Conservation (phyloP, 2,888 invertebrate genomes). For the Onthophagus sagittarius region DNA sequence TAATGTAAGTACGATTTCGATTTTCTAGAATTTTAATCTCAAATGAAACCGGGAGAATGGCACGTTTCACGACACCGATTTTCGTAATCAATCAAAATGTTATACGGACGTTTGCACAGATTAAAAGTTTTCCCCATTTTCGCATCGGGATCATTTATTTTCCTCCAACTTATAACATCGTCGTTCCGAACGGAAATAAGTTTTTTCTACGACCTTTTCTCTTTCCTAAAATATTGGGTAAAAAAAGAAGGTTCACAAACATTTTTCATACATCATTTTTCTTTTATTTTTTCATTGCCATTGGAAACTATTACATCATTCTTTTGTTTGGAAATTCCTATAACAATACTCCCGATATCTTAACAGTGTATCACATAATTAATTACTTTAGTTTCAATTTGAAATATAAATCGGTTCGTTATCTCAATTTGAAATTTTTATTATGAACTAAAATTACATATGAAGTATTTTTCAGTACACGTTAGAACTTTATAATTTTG, state of each 20-base stretch:
- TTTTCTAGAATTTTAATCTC: background rate
- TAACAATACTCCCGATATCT: too few relatives aligned
- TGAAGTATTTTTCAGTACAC: too few relatives aligned
- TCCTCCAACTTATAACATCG: background rate
- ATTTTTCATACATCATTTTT: background rate
- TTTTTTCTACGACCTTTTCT: background rate
- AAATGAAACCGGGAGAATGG: background rate
- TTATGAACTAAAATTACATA: too few relatives aligned
- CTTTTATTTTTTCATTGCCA: too few relatives aligned
- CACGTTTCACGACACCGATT: background rate
- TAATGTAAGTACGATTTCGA: conserved; percentile 59
- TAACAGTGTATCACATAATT: too few relatives aligned
- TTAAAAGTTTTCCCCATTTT: background rate
- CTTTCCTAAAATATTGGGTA: background rate
- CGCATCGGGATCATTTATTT: background rate
- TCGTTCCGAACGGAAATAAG: background rate
- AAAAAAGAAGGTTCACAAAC: background rate
- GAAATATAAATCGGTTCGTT: too few relatives aligned
- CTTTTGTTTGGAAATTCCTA: too few relatives aligned
- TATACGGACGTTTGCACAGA: background rate
- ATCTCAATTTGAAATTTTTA: too few relatives aligned
- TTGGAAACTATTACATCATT: background rate
- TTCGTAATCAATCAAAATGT: background rate
- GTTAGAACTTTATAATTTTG: too few relatives aligned
- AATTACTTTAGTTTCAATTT: too few relatives aligned